A percentile compares a stretch with the other conserved stretches of the same genome.
Evolutionary conservation across 2,797 vertebrate species (phyloP).

Genomic region (Ambastaia sidthimunki): DNA sequence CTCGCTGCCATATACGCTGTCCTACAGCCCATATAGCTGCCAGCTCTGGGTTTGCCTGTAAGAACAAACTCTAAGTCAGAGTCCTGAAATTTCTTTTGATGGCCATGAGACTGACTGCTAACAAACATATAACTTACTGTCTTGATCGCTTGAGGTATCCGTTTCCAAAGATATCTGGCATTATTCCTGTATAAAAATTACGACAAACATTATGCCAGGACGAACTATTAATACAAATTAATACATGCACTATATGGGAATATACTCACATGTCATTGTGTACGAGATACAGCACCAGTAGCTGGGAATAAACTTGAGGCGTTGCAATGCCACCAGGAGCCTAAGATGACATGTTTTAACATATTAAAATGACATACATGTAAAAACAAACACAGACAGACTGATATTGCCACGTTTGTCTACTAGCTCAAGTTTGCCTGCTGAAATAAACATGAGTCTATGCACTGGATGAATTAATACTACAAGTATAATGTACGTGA

Average conservation of each 20-base stretch:
- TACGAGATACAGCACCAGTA: conserved; percentile 89
- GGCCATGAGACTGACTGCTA: not conserved
- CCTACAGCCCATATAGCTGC: conserved; percentile 92
- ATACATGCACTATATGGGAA: not conserved
- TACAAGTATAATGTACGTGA: not conserved
- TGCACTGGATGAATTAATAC: no score
- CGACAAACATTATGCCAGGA: not conserved
- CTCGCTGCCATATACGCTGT: conserved; percentile 95
- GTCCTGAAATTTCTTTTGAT: not conserved
- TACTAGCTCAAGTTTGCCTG: no score
- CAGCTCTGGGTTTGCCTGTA: conserved; percentile 90
- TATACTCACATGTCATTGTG: conserved; percentile 94
- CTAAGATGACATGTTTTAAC: conserved; percentile 66
- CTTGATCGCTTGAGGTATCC: conserved; percentile 92
- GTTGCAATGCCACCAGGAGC: conserved; percentile 96
- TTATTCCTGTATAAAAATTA: conserved; percentile 87
- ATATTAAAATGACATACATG: not conserved
- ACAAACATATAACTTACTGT: conserved; percentile 91
- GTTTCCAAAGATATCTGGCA: conserved; percentile 94
- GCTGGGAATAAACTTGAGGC: conserved; percentile 90
- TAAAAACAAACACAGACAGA: not conserved
- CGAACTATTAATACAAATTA: not conserved
- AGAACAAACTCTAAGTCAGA: conserved; percentile 18
- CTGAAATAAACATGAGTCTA: not conserved
- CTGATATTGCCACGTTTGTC: no score